Conservation (phyloP, 1,140 invertebrate species). For the Drosophila quadrilineata region DNA sequence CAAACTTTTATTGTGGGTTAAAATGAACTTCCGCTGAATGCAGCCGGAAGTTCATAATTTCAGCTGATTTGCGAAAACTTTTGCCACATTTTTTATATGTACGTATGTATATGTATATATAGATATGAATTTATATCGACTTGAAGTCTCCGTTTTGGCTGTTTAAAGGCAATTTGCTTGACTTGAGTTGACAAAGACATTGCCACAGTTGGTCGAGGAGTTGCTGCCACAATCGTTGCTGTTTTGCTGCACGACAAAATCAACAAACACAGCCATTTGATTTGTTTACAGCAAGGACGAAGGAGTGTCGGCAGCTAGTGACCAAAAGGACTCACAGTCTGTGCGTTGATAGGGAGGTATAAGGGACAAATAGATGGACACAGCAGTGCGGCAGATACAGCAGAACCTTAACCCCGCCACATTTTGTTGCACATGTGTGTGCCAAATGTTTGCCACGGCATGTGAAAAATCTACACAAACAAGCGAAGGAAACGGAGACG, state of each 20-base stretch:
- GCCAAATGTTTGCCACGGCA: slow-evolving; percentile 78
- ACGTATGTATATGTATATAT: not conserved
- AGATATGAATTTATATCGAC: not conserved
- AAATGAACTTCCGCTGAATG: slow-evolving; percentile 76
- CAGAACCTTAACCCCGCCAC: slow-evolving; percentile 24
- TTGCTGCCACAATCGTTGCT: not conserved
- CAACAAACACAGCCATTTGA: slow-evolving; percentile 66
- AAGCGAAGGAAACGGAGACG: too few relatives aligned
- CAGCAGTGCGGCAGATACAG: slow-evolving; percentile 26
- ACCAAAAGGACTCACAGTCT: slow-evolving; percentile 63
- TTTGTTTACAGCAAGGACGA: slow-evolving; percentile 53
- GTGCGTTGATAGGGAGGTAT: too few relatives aligned
- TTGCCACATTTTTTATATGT: slow-evolving; percentile 44
- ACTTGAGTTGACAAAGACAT: slow-evolving; percentile 72
- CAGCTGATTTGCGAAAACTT: slow-evolving; percentile 73
- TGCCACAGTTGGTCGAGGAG: slow-evolving; percentile 62
- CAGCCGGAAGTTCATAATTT: slow-evolving; percentile 78
- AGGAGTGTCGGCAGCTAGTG: slow-evolving; percentile 42
- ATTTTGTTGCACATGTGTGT: slow-evolving; percentile 63
- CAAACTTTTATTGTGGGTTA: slow-evolving; percentile 77
- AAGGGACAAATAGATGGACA: not conserved
- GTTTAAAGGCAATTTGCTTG: slow-evolving; percentile 66
- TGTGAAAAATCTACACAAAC: slow-evolving; percentile 65
- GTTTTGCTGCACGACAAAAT: slow-evolving; percentile 41
- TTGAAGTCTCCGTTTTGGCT: slow-evolving; percentile 33